These are phyloP conservation scores for Pogonus chalceus DNA, from an alignment of 1,140 invertebrate species.

Conservation along the genomic window DNA sequence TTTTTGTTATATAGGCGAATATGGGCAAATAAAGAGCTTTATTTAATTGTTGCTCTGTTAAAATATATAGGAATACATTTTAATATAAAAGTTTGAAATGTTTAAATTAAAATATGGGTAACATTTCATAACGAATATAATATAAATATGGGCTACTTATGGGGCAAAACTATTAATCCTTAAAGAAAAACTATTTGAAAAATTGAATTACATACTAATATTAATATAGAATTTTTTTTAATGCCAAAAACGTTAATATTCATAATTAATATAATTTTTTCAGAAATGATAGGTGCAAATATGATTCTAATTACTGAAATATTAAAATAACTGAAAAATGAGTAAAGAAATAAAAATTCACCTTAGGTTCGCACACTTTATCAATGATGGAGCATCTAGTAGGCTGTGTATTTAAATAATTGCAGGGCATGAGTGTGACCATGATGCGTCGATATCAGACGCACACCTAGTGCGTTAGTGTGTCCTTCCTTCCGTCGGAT, in stretches of 20 bases:
- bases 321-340: constrained; percentile 13
- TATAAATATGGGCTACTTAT: too few relatives aligned
- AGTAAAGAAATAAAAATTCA: constrained; percentile 25
- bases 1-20: too few relatives aligned
- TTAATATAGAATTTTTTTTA: too few relatives aligned
- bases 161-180: too few relatives aligned
- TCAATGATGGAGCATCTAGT: constrained; percentile 43
- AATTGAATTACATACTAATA: too few relatives aligned
- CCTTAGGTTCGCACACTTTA: constrained; percentile 46
- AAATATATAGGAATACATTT: too few relatives aligned
- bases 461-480: background rate
- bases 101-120: too few relatives aligned
- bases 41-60: too few relatives aligned
- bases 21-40: too few relatives aligned
- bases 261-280: background rate
- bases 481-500: background rate
- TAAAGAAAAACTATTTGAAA: too few relatives aligned
- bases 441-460: constrained; percentile 26
- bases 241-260: constrained; percentile 7
- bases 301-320: constrained; percentile 12
- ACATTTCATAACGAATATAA: too few relatives aligned
- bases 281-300: constrained; percentile 8
- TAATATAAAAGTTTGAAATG: too few relatives aligned
- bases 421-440: constrained; percentile 47
- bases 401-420: constrained; percentile 37